phyloP scores from a whole-genome alignment of 2,888 invertebrate species.

The Reticulitermes lucifugus region DNA sequence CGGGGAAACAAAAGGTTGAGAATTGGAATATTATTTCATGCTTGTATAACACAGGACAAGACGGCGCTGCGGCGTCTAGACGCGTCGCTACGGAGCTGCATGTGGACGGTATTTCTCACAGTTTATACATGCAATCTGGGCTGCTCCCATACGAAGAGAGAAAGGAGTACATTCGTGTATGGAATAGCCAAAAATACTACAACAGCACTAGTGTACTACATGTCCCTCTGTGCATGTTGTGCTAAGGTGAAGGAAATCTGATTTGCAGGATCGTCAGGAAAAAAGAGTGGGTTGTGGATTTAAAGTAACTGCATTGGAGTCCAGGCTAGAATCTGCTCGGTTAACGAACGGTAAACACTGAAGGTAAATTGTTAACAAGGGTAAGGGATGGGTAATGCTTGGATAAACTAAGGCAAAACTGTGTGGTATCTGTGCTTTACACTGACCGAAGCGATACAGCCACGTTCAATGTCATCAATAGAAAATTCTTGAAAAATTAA shows the following conservation, averaged over 20 bases:
- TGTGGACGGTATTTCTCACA: neutral
- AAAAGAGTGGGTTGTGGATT: neutral
- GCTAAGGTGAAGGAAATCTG: slow-evolving; percentile 10
- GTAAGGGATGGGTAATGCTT: neutral
- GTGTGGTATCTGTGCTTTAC: too few relatives aligned
- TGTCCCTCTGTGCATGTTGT: neutral
- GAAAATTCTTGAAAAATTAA: too few relatives aligned
- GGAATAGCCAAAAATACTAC: neutral
- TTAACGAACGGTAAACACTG: slow-evolving; percentile 20
- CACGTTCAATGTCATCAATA: too few relatives aligned
- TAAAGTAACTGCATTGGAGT: neutral
- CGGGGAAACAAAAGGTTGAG: too few relatives aligned
- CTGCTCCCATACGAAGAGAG: neutral
- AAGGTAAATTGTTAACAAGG: neutral
- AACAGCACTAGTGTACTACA: neutral
- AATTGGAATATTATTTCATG: too few relatives aligned
- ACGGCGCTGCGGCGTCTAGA: too few relatives aligned
- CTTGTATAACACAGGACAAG: too few relatives aligned
- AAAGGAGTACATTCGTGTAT: neutral
- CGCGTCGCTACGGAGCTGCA: too few relatives aligned
- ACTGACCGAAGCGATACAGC: too few relatives aligned
- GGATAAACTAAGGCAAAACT: neutral
- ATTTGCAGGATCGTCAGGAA: neutral
- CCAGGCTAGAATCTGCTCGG: neutral
- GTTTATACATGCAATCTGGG: slow-evolving; percentile 15